Percentiles rank a stretch among this genome's conserved stretches.
Evolutionary conservation across 1,140 invertebrate species (phyloP).

Genomic region (Rhysida immarginata): DNA sequence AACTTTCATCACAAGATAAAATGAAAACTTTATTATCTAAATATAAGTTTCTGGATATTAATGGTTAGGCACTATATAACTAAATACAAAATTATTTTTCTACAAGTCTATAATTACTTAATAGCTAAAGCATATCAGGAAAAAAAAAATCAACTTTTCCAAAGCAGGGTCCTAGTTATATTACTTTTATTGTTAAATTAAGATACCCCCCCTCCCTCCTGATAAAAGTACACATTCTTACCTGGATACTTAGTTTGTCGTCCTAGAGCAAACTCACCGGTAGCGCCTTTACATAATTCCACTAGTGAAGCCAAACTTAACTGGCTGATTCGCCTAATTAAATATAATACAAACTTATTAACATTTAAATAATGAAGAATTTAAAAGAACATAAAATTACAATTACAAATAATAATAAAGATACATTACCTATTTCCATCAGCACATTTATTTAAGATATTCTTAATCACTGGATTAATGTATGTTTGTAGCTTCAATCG

Average conservation of each 20-base stretch:
- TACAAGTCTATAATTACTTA: too few relatives aligned
- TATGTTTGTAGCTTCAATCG: slow-evolving; percentile 24
- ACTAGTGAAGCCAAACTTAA: slow-evolving; percentile 32
- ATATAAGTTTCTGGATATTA: too few relatives aligned
- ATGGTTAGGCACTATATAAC: too few relatives aligned
- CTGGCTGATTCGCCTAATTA: slow-evolving; percentile 28
- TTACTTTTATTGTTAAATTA: too few relatives aligned
- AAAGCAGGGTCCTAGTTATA: too few relatives aligned
- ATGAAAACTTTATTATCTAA: too few relatives aligned
- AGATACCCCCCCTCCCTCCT: too few relatives aligned
- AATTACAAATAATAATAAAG: background rate
- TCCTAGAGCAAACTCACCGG: slow-evolving; percentile 32
- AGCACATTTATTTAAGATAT: slow-evolving; percentile 33
- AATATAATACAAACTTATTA: background rate
- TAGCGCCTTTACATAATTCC: slow-evolving; percentile 32
- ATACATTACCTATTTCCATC: slow-evolving; percentile 31
- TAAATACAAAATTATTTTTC: too few relatives aligned
- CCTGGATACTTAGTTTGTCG: slow-evolving; percentile 27
- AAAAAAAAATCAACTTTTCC: too few relatives aligned
- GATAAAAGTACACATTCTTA: too few relatives aligned
- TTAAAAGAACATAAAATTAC: background rate
- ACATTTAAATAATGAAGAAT: background rate
- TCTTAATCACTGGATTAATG: slow-evolving; percentile 30
- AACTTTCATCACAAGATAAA: too few relatives aligned
- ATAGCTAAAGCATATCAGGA: too few relatives aligned